phyloP scores from a whole-genome alignment of 92 coral and sea anemone species.

The Heliopora coerulea region DNA sequence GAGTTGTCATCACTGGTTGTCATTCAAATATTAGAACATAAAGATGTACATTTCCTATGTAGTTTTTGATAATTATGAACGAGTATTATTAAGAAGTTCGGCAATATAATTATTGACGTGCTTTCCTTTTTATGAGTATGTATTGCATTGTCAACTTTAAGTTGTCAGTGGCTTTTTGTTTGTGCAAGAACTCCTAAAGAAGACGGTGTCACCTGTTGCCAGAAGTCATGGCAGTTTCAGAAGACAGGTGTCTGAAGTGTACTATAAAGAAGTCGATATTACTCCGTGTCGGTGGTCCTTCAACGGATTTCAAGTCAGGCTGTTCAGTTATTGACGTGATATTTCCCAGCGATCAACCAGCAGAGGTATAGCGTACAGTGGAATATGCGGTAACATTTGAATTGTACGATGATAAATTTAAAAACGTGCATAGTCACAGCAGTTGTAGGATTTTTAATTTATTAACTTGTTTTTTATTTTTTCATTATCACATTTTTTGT shows the following conservation, averaged over 20 bases:
- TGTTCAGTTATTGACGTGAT: constrained; percentile 50
- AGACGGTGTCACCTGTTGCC: background rate
- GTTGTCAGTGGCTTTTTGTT: background rate
- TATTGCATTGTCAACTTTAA: background rate
- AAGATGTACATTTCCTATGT: too few species aligned
- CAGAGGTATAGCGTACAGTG: constrained; percentile 34
- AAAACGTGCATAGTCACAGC: too few species aligned
- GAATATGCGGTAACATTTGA: too few species aligned
- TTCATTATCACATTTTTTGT: too few species aligned
- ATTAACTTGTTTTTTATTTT: too few species aligned
- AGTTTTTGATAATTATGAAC: background rate
- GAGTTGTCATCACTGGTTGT: too few species aligned
- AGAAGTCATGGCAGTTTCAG: background rate
- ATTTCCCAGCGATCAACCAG: constrained; percentile 39
- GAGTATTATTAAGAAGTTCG: background rate
- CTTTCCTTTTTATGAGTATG: background rate
- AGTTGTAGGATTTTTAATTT: too few species aligned
- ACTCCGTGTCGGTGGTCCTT: constrained; percentile 49
- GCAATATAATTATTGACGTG: background rate
- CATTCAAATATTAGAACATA: too few species aligned
- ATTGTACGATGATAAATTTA: background rate
- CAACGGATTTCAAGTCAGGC: constrained; percentile 52
- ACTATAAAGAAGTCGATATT: constrained; percentile 50
- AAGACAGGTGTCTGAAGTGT: constrained; percentile 30
- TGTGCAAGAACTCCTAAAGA: background rate